Evolutionary conservation across 2,113 vertebrate genomes (phyloP), one percentile per base, ranked within the genome.

Genomic region (Pionites leucogaster): DNA sequence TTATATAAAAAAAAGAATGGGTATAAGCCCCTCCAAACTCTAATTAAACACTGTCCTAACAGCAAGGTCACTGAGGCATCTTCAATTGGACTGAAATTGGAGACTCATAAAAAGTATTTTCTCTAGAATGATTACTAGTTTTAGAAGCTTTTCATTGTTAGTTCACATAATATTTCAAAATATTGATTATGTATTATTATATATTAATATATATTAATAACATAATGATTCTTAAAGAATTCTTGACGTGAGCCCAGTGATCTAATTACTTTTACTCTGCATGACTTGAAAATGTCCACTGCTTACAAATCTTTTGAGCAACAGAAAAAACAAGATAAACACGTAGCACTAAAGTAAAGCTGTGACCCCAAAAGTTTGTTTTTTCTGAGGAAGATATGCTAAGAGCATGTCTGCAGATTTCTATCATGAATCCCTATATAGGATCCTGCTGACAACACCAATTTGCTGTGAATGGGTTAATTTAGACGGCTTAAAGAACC

Each of bases 281-380:
- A 46, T 71, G 14, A 80, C 6, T 24, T 79, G 49, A 86, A 92
- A 77, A 83, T 1, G 0, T 20, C 49, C 28, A 50, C n/a, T 81
- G 64, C 7, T 80, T 53, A 57, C 15, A 88, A 27, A 70, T 44
- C 11, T 78, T 78, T 13, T 13, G 15, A 69, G 14, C 42, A 63
- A 72, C n/a, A 64, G 47, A 74, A 88, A 88, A 85, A 65, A 7
- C 14, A 53, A 42, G n/a, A 62, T 46, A 29, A 86, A 63, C 16
- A 64, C 10, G 19, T 2, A 62, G 4, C 9, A 25, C 41, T 55
- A 25, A 11, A 46, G 16, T 37, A 46, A 89, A 82, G 15, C 33
- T 68, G 22, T 50, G n/a, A 68, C 29, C 49, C 7, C 29, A 79
- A 10, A 87, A 85, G 11, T n/a, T 42, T 0, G 0, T 1, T 13